phyloP scores from a whole-genome alignment of 2,797 vertebrate genomes.

The Macroramphosus scolopax region DNA sequence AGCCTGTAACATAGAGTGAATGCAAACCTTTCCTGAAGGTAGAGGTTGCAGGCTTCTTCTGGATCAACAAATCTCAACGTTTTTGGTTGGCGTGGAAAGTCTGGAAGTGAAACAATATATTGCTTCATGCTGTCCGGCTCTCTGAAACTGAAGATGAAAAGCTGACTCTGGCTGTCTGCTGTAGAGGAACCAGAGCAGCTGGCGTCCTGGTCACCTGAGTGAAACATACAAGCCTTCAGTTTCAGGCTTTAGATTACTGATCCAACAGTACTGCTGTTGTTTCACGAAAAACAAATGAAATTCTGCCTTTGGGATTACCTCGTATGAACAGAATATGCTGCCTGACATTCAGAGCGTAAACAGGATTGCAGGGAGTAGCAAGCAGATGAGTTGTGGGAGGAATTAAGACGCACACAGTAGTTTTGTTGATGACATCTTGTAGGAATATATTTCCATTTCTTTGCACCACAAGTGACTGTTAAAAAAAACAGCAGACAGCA shows the following conservation, averaged over 20 bases:
- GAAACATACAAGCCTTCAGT: constrained; percentile 7
- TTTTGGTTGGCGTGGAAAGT: constrained; percentile 15
- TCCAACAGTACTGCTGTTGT: too few species aligned
- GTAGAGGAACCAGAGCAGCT: constrained; percentile 8
- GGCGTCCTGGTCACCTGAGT: constrained; percentile 45
- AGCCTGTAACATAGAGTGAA: neutral
- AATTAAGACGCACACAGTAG: constrained; percentile 48
- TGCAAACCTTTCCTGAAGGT: constrained; percentile 64
- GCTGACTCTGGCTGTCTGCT: constrained; percentile 38
- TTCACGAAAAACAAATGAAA: neutral
- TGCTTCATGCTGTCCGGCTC: constrained; percentile 35
- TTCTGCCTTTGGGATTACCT: constrained; percentile 43
- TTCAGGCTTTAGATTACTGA: neutral
- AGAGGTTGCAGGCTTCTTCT: constrained; percentile 55
- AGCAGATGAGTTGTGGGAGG: constrained; percentile 45
- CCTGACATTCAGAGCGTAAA: constrained; percentile 46
- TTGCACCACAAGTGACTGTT: constrained; percentile 59
- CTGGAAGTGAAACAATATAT: constrained; percentile 19
- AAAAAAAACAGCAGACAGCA: neutral
- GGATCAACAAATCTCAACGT: constrained; percentile 7
- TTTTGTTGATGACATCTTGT: constrained; percentile 52
- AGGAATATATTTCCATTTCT: constrained; percentile 64
- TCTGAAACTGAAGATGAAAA: constrained; percentile 57
- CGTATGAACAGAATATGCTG: constrained; percentile 51
- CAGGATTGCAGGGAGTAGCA: constrained; percentile 53